Percentiles rank a stretch among this genome's conserved stretches.
Conservation (phyloP, 2,888 invertebrate genomes). For the Polia nebulosa region DNA sequence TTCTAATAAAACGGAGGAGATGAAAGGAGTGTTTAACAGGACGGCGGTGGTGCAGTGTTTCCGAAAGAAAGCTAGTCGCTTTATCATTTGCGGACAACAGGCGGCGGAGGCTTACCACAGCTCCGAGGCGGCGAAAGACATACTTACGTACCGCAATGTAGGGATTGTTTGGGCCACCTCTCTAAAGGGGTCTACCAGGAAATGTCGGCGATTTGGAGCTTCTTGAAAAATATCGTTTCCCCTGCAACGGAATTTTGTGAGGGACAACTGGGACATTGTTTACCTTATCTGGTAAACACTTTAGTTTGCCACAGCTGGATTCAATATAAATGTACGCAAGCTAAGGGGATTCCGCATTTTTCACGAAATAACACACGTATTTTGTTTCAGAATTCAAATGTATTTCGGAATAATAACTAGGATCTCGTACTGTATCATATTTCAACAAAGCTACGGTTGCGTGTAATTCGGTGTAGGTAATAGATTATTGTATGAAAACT, state of each 20-base stretch:
- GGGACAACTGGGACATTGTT: slow-evolving; percentile 70
- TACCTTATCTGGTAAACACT: slow-evolving; percentile 72
- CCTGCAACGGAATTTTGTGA: slow-evolving; percentile 72
- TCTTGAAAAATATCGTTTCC: slow-evolving; percentile 79
- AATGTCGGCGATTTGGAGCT: slow-evolving; percentile 77
- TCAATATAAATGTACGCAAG: slow-evolving; percentile 48
- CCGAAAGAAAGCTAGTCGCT: slow-evolving; percentile 80
- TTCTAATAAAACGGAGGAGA: slow-evolving; percentile 67
- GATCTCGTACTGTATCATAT: slow-evolving; percentile 36
- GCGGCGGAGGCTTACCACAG: slow-evolving; percentile 81
- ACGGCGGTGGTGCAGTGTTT: slow-evolving; percentile 70
- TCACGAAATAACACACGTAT: slow-evolving; percentile 39
- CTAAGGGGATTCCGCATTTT: slow-evolving; percentile 42
- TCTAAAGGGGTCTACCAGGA: slow-evolving; percentile 75
- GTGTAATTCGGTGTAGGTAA: slow-evolving; percentile 42
- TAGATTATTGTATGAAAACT: slow-evolving; percentile 37
- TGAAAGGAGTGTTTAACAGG: slow-evolving; percentile 71
- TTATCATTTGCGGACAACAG: slow-evolving; percentile 87
- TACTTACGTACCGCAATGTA: slow-evolving; percentile 72
- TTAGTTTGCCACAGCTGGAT: slow-evolving; percentile 62
- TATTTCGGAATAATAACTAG: slow-evolving; percentile 40
- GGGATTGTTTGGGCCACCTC: slow-evolving; percentile 75
- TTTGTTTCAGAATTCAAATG: slow-evolving; percentile 44
- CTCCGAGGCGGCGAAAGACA: slow-evolving; percentile 76
- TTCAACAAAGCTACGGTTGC: slow-evolving; percentile 31